phyloP scores from a whole-genome alignment of 2,113 vertebrate genomes.

The Eretmochelys imbricata region DNA sequence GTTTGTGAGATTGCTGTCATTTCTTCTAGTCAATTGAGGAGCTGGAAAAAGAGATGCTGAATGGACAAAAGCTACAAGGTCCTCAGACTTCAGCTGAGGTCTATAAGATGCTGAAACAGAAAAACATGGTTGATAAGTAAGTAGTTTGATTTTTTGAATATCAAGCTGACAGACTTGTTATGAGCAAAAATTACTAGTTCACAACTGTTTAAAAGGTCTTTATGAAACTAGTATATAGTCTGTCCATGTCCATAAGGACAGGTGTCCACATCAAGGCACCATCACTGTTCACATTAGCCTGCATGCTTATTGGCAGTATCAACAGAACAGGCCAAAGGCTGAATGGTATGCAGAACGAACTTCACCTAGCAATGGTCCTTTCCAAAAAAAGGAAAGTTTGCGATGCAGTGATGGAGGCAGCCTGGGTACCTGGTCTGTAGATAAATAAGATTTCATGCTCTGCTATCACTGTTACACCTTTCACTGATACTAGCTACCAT shows the following conservation, averaged over 20 bases:
- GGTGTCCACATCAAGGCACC: background rate
- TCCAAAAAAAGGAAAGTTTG: background rate
- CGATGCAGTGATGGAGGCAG: background rate
- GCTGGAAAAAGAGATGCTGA: conserved; percentile 89
- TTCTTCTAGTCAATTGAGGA: conserved; percentile 83
- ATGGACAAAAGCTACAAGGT: conserved; percentile 93
- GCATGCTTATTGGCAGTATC: background rate
- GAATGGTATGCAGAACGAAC: background rate
- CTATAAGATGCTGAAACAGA: conserved; percentile 78
- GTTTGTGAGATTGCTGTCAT: conserved; percentile 5
- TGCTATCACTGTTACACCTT: background rate
- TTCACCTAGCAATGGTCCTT: background rate
- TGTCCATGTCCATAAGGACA: background rate
- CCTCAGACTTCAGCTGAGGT: conserved; percentile 82
- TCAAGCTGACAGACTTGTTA: background rate
- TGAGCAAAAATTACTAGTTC: background rate
- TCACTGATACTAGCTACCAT: background rate
- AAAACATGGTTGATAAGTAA: conserved; percentile 72
- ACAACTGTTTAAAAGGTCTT: background rate
- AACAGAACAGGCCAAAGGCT: background rate
- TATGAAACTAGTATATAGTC: background rate
- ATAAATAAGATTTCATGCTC: background rate
- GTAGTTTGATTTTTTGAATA: conserved; percentile 37
- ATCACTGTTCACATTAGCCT: background rate
- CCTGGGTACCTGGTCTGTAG: background rate